Evolutionary conservation across 2,888 invertebrate species (phyloP), one percentile per base, ranked within the genome.

Genomic region (Macaria notata): DNA sequence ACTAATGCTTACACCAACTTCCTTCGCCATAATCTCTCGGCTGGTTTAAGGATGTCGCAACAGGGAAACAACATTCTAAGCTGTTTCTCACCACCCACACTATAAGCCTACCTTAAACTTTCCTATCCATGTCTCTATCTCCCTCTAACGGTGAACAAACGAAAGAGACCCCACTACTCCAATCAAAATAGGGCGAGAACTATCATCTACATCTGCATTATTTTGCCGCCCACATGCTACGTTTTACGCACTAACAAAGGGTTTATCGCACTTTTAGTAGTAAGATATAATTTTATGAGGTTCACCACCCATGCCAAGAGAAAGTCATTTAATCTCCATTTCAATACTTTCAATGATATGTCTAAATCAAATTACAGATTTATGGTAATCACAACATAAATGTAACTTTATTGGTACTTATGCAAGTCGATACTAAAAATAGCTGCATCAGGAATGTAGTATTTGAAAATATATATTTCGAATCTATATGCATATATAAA

Each of bases 251-350:
- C 74, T 67, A 77, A 75, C 78, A 70, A 76, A 78, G 78, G 78
- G 83, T 85, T 85, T 86, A 85, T 80, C 81, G 83, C 83, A 78
- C 83, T 83, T 73, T 76, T 72, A 73, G 70, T 75, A 64, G 71
- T 67, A 71, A 62, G 62, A 67, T 65, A 68, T 72, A 73, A 77
- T 65, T 64, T 63, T 64, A 67, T 52, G 61, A 60, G 59, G 45
- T 60, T 61, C 55, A 56, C 56, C 60, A 51, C 55, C 53, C 57
- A 59, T 62, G 53, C 59, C 39, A 49, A 54, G 63, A 54, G 63
- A 67, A 65, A 67, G 67, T 62, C 54, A 38, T 41, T 48, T 31
- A 41, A 47, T 51, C 41, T 60, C 31, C 33, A 29, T 46, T 39
- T n/a, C 46, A 49, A 54, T 52, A 49, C n/a, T 29, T 46, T 45